Base-by-base conservation (phyloP, 2,888 invertebrate genomes). In the Sepioteuthis lessoniana region DNA sequence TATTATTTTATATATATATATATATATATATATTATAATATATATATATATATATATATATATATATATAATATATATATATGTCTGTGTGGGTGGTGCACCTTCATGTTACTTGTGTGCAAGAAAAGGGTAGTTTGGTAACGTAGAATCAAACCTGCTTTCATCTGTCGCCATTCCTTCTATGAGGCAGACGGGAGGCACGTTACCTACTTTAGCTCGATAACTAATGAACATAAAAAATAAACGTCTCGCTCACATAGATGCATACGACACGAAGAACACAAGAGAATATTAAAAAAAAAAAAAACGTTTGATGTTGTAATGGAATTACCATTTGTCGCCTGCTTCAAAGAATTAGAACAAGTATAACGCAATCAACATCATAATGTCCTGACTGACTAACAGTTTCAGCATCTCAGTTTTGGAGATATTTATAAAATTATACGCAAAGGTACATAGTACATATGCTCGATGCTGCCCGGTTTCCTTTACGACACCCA, bases 241-340 rank as follows among this genome's bases (percentile, higher is more conserved):
- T 60, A n/a, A n/a, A n/a, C n/a, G 5, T 2, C 8, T n/a, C 8
- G 76, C 31, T 13, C 13, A 5, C 16, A 60, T 60, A 25, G 25
- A 60, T 28, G n/a, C 76, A n/a, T 16, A n/a, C n/a, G 31, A 76
- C 76, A 76, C 31, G 28, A 60, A 31, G 76, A 76, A 31, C 31
- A 76, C 76, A 76, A 76, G 76, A n/a, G 76, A 76, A 76, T 76
- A 76, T n/a, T n/a, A n/a, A n/a, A n/a, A n/a, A n/a, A n/a, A n/a
- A n/a, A 31, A 31, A 76, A 76, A 10, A 76, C 7, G 13, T 76
- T 76, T 0, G 31, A 76, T 76, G 31, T 76, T 13, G 76, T 76
- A 76, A 76, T 76, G n/a, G 76, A 76, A n/a, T 76, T 76, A 76
- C 76, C 31, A n/a, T 76, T 76, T 76, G 76, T 76, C 31, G 10